Percentiles rank a stretch among this genome's conserved stretches.
These are phyloP conservation scores for Thalassarche chlororhynchos DNA, from an alignment of 2,113 vertebrate genomes.

Conservation along the genomic window DNA sequence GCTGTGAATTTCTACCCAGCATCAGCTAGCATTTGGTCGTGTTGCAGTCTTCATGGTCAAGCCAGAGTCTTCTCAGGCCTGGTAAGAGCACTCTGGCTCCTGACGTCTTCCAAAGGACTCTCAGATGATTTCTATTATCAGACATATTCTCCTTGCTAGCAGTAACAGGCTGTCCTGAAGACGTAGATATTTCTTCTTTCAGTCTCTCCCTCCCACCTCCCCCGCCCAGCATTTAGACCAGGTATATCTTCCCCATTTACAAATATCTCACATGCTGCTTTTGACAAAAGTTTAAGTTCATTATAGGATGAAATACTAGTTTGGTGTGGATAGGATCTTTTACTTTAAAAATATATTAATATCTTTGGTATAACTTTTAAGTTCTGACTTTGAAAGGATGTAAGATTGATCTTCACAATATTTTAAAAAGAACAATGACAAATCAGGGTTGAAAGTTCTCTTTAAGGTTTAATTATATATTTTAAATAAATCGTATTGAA, in stretches of 20 bases:
- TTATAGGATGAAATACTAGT: neutral
- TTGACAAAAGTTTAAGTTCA: neutral
- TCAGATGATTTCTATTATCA: neutral
- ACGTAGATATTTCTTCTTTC: neutral
- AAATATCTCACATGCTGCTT: neutral
- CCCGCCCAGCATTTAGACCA: neutral
- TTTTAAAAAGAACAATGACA: neutral
- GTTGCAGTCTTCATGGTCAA: neutral
- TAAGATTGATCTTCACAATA: neutral
- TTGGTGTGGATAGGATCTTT: neutral
- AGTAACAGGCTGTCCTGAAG: neutral
- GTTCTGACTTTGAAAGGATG: neutral
- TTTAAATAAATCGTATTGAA: conserved; percentile 16
- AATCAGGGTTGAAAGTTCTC: neutral
- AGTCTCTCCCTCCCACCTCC: neutral
- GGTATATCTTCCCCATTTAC: neutral
- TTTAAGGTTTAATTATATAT: neutral
- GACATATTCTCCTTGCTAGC: neutral
- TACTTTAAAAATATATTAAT: neutral
- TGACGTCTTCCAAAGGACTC: neutral
- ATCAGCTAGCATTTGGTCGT: neutral
- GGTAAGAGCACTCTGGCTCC: neutral
- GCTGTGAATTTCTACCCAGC: neutral
- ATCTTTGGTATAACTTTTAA: neutral
- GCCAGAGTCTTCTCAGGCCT: neutral